These are phyloP conservation scores for Agrenia bidenticulata DNA, from an alignment of 2,888 invertebrate genomes.

Conservation along the genomic window DNA sequence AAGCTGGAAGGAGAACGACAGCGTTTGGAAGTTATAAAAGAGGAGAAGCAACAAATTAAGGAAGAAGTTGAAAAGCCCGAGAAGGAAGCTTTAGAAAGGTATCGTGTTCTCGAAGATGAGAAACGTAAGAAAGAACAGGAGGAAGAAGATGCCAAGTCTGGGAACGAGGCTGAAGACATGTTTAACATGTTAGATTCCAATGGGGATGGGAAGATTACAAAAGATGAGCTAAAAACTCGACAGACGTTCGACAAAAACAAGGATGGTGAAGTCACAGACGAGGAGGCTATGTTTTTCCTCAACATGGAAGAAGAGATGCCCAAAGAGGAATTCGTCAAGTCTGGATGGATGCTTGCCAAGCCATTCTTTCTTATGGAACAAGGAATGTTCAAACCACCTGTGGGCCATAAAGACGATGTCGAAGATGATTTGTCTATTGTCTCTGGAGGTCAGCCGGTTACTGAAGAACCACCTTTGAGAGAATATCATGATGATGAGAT, in stretches of 20 bases:
- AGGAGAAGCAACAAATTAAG: slow-evolving; percentile 74
- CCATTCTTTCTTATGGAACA: slow-evolving; percentile 75
- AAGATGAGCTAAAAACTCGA: slow-evolving; percentile 62
- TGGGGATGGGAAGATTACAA: slow-evolving; percentile 64
- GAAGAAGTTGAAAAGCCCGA: slow-evolving; percentile 72
- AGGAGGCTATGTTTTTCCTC: slow-evolving; percentile 70
- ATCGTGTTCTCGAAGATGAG: slow-evolving; percentile 68
- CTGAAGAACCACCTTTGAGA: slow-evolving; percentile 24
- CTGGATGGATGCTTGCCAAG: slow-evolving; percentile 77
- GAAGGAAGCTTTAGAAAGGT: slow-evolving; percentile 72
- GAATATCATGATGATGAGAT: slow-evolving; percentile 54
- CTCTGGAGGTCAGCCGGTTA: slow-evolving; percentile 19
- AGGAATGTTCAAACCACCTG: slow-evolving; percentile 67
- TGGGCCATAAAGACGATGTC: slow-evolving; percentile 34
- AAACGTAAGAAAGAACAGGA: slow-evolving; percentile 62
- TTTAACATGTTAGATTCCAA: slow-evolving; percentile 81
- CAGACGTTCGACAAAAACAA: slow-evolving; percentile 83
- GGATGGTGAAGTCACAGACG: slow-evolving; percentile 82
- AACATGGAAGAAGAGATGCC: slow-evolving; percentile 67
- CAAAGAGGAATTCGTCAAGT: slow-evolving; percentile 67
- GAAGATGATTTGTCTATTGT: slow-evolving; percentile 27
- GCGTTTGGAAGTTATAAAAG: slow-evolving; percentile 76
- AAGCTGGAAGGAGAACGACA: slow-evolving; percentile 64
- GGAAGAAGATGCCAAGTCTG: slow-evolving; percentile 62
- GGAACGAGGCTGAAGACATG: slow-evolving; percentile 68